These are phyloP conservation scores for Calidris pygmaea DNA, from an alignment of 2,113 vertebrate genomes.

Conservation along the genomic window DNA sequence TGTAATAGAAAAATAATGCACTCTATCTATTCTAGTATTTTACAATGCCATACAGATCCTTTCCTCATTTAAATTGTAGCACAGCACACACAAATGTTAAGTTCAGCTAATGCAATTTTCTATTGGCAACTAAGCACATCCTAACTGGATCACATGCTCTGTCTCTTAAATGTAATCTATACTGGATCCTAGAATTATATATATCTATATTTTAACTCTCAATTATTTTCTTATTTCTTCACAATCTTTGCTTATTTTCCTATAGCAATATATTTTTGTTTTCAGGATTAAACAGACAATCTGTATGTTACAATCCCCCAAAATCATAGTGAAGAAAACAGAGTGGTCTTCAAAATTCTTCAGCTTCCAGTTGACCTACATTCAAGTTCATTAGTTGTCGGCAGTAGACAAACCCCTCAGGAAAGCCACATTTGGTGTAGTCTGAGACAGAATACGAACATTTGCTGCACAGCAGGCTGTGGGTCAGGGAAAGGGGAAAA, in stretches of 20 bases:
- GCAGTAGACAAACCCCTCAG: neutral
- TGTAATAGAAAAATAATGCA: neutral
- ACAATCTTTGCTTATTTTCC: neutral
- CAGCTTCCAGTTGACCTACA: slow-evolving; percentile 37
- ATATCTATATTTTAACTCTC: neutral
- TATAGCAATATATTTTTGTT: neutral
- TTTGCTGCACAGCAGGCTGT: neutral
- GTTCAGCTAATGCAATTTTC: neutral
- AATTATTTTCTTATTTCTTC: neutral
- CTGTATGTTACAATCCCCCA: neutral
- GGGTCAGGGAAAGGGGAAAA: neutral
- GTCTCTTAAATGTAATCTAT: neutral
- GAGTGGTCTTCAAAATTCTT: slow-evolving; percentile 22
- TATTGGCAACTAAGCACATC: neutral
- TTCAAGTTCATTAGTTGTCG: neutral
- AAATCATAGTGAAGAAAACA: neutral
- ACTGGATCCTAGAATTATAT: neutral
- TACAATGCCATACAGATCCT: neutral
- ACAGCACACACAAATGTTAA: neutral
- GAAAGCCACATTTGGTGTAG: neutral
- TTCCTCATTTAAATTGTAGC: neutral
- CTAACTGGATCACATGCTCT: neutral
- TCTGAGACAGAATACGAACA: neutral
- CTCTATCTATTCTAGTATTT: neutral
- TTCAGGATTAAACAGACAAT: neutral